These are phyloP conservation scores for Tapirus terrestris DNA, from an alignment of 2,113 vertebrate genomes.

Conservation along the genomic window DNA sequence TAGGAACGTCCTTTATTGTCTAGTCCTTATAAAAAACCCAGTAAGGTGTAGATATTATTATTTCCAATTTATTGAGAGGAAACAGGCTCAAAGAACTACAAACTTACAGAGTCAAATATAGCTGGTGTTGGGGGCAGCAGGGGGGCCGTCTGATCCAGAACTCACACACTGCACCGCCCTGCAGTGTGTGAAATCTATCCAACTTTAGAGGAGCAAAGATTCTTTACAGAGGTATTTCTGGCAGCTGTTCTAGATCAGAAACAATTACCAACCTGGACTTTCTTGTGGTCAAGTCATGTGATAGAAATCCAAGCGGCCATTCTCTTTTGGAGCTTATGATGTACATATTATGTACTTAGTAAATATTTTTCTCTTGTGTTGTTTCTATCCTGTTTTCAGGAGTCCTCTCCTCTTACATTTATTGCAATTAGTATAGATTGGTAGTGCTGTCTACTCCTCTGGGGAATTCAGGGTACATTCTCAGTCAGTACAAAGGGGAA, in stretches of 20 bases:
- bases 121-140: accelerated
- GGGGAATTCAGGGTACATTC: background rate
- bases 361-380: background rate
- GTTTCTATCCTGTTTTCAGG: background rate
- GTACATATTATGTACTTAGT: background rate
- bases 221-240: background rate
- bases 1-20: background rate
- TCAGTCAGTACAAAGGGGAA: background rate
- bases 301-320: background rate
- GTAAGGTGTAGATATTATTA: background rate
- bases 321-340: background rate
- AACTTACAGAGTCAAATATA: background rate
- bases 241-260: background rate
- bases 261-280: background rate
- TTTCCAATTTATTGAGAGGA: background rate
- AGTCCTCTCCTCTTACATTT: background rate
- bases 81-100: background rate
- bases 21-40: background rate
- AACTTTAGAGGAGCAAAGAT: background rate
- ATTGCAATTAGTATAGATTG: background rate
- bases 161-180: background rate
- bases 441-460: background rate
- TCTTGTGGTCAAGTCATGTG: background rate
- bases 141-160: background rate
- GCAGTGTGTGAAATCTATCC: background rate